Conservation (phyloP, 2,797 vertebrate species). For the Fistularia tabacaria region DNA sequence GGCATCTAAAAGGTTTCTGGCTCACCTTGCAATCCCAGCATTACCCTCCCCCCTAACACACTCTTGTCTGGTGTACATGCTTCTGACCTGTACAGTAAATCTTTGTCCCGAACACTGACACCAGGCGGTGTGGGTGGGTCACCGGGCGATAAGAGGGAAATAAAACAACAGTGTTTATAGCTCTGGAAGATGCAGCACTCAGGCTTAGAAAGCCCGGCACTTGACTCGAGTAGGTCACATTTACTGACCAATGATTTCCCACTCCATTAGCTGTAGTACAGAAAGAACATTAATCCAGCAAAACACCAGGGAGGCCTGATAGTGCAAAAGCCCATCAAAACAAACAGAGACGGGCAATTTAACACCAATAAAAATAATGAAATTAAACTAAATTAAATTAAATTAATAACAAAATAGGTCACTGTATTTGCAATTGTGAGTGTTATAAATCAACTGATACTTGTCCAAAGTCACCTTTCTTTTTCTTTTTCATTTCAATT, state of each 20-base stretch:
- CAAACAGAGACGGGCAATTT: neutral
- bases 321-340: constrained; percentile 9
- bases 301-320: constrained; percentile 27
- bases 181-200: constrained; percentile 37
- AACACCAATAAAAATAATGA: too few species aligned
- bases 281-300: constrained; percentile 59
- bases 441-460: too few species aligned
- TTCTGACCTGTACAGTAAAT: constrained; percentile 51
- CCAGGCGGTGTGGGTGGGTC: constrained; percentile 54
- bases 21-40: constrained; percentile 14
- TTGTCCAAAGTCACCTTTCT: too few species aligned
- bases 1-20: constrained; percentile 15
- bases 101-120: constrained; percentile 59
- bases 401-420: too few species aligned
- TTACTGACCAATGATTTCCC: constrained; percentile 59
- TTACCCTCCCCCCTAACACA: neutral
- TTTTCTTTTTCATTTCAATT: too few species aligned
- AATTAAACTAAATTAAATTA: too few species aligned
- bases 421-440: too few species aligned
- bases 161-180: constrained; percentile 55
- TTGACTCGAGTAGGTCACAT: constrained; percentile 63
- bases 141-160: constrained; percentile 29
- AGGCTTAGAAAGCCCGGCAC: constrained; percentile 42
- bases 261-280: constrained; percentile 60
- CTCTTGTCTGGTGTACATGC: constrained; percentile 19